These are phyloP conservation scores for Conus betulinus DNA, from an alignment of 1,140 invertebrate species.

Conservation along the genomic window DNA sequence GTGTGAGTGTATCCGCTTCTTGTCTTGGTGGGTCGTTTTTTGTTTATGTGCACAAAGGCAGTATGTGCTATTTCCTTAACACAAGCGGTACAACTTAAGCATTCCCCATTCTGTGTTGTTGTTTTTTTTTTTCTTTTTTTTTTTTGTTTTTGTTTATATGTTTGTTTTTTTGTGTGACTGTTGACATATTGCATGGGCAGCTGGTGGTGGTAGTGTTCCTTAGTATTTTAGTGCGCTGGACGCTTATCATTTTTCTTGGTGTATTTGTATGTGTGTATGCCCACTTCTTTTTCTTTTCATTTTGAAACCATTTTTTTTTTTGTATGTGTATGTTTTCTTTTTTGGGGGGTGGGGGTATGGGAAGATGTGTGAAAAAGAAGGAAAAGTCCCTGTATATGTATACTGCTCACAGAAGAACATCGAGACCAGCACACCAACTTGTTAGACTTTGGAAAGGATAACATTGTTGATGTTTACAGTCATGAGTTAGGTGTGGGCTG, in stretches of 20 bases:
- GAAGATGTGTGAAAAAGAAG: too few relatives aligned
- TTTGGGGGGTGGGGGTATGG: too few relatives aligned
- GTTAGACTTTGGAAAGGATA: too few relatives aligned
- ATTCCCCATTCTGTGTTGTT: conserved; percentile 15
- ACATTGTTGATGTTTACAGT: too few relatives aligned
- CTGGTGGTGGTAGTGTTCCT: too few relatives aligned
- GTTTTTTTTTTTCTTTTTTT: not conserved
- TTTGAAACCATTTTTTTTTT: not conserved
- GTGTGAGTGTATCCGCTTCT: not conserved
- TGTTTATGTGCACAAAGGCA: conserved; percentile 3
- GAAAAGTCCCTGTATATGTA: too few relatives aligned
- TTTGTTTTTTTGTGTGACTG: not conserved
- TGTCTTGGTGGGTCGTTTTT: not conserved
- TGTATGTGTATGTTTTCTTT: too few relatives aligned
- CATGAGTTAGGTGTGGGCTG: too few relatives aligned
- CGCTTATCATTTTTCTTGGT: not conserved
- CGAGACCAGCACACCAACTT: too few relatives aligned
- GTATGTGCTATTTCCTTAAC: not conserved
- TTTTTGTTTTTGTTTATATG: not conserved
- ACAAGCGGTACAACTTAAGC: not conserved
- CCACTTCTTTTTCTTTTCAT: too few relatives aligned
- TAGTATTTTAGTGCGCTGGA: too few relatives aligned
- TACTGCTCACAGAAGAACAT: too few relatives aligned
- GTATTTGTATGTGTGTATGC: not conserved
- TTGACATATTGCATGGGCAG: not conserved